A percentile compares a stretch with the other conserved stretches of the same genome.
phyloP scores from a whole-genome alignment of 2,113 vertebrate species.

The Tenebrosternarchus preto region DNA sequence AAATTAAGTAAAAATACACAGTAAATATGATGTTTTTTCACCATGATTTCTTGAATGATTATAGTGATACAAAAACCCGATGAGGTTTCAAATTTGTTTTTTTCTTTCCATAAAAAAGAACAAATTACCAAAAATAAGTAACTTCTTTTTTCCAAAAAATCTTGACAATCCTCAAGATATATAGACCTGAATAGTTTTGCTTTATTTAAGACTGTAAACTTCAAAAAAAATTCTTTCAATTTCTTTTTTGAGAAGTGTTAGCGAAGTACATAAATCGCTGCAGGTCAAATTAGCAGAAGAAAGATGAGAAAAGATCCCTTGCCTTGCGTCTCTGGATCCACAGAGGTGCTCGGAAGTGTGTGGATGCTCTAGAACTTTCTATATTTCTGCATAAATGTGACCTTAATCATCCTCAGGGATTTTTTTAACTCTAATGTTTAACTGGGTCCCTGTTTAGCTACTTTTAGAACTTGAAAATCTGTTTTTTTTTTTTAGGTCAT shows the following conservation, averaged over 20 bases:
- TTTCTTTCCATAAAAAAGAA: constrained; percentile 71
- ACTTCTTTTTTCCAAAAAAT: constrained; percentile 78
- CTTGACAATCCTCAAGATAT: constrained; percentile 76
- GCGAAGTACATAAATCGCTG: constrained; percentile 49
- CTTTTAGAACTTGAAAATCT: too few relatives aligned
- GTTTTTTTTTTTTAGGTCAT: too few relatives aligned
- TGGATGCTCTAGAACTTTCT: too few relatives aligned
- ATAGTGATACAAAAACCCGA: constrained; percentile 81
- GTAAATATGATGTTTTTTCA: constrained; percentile 74
- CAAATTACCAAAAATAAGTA: constrained; percentile 83
- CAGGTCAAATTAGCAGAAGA: constrained; percentile 41
- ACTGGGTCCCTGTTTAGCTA: too few relatives aligned
- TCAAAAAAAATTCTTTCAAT: constrained; percentile 59
- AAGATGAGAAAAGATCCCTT: constrained; percentile 44
- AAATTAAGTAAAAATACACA: constrained; percentile 83
- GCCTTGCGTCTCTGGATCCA: constrained; percentile 42
- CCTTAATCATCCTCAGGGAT: too few relatives aligned
- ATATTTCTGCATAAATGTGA: too few relatives aligned
- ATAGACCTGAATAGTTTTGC: constrained; percentile 81
- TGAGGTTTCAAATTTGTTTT: constrained; percentile 71
- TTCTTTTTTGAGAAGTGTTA: constrained; percentile 54
- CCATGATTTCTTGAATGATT: constrained; percentile 73
- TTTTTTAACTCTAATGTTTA: too few relatives aligned
- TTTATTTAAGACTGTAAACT: constrained; percentile 77
- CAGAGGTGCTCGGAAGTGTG: too few relatives aligned